Evolutionary conservation across 2,888 invertebrate species (phyloP).

Genomic region (Perizoma flavofasciatum): DNA sequence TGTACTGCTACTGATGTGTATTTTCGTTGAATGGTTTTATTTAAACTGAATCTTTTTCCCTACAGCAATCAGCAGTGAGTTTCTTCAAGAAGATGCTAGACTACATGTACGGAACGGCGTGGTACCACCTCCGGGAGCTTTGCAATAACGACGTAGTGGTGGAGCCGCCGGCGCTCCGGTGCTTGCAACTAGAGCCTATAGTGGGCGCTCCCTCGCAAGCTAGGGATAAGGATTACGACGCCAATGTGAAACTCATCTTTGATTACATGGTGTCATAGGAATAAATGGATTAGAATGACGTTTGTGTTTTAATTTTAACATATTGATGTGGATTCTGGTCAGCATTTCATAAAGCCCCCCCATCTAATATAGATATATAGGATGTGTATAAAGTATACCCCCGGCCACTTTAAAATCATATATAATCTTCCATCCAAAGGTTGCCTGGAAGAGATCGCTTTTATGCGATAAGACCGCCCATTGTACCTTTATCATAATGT

Average conservation of each 20-base stretch:
- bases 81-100: constrained; percentile 78
- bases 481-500: too few species aligned
- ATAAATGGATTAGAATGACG: constrained; percentile 36
- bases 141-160: constrained; percentile 54
- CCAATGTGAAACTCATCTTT: constrained; percentile 65
- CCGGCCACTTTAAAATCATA: too few species aligned
- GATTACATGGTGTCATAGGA: constrained; percentile 40
- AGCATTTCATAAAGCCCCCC: too few species aligned
- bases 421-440: too few species aligned
- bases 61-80: constrained; percentile 77
- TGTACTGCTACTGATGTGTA: too few species aligned
- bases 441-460: too few species aligned
- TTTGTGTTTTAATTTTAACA: neutral
- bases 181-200: constrained; percentile 46
- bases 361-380: too few species aligned
- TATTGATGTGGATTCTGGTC: too few species aligned
- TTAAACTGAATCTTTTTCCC: neutral
- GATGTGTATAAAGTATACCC: too few species aligned
- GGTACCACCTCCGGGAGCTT: constrained; percentile 60
- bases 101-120: constrained; percentile 72
- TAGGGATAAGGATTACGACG: constrained; percentile 50
- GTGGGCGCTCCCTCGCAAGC: constrained; percentile 60
- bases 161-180: constrained; percentile 43
- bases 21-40: too few species aligned
- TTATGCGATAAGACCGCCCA: too few species aligned